phyloP scores from a whole-genome alignment of 2,113 vertebrate genomes.

The Asarcornis scutulata region DNA sequence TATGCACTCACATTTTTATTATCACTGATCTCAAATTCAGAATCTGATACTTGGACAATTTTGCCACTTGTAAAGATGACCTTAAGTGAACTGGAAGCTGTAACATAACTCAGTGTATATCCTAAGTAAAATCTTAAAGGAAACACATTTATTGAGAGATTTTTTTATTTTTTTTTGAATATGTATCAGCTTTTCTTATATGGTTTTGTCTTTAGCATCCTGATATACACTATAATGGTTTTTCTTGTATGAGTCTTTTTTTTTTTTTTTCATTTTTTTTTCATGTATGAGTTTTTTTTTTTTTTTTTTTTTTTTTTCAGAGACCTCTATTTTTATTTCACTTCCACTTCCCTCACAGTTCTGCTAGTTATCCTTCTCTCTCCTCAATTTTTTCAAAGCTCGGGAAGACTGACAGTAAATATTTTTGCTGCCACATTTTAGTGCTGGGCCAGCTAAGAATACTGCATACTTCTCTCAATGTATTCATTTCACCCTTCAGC shows the following conservation, averaged over 20 bases:
- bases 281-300: background rate
- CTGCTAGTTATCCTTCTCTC: background rate
- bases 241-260: background rate
- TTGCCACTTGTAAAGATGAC: background rate
- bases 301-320: background rate
- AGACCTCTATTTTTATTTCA: background rate
- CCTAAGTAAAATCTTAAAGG: background rate
- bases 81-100: background rate
- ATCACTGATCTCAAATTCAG: background rate
- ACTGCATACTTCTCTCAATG: background rate
- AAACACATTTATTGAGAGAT: background rate
- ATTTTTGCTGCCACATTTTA: background rate
- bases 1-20: background rate
- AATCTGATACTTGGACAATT: background rate
- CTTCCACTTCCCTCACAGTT: background rate
- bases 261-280: background rate
- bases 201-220: background rate
- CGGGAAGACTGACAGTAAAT: background rate
- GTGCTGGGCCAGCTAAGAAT: background rate
- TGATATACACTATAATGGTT: background rate
- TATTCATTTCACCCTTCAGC: background rate
- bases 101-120: background rate
- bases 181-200: background rate
- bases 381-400: background rate
- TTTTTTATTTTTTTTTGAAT: background rate